A percentile compares a stretch with the other conserved stretches of the same genome.
These are phyloP conservation scores for Sylvilagus floridanus DNA, from an alignment of 2,797 vertebrate species.

Conservation along the genomic window DNA sequence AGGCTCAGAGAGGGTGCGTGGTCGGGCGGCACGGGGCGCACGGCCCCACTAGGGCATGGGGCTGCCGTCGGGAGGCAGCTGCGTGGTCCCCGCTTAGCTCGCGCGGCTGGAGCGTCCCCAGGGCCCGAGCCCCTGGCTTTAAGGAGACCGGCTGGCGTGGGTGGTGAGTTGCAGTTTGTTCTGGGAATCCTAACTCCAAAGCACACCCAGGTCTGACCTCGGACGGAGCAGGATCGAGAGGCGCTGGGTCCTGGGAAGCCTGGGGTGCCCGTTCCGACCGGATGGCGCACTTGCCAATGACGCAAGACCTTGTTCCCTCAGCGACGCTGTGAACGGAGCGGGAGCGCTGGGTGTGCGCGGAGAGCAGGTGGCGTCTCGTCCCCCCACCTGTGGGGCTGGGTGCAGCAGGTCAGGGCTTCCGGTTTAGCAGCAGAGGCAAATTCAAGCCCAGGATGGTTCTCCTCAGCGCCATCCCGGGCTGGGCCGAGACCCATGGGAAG, in stretches of 20 bases:
- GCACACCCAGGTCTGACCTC: no score
- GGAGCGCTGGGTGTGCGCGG: slow-evolving; percentile 22
- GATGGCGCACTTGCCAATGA: slow-evolving; percentile 83
- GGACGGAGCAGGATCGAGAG: slow-evolving; percentile 4
- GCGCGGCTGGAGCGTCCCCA: fast-evolving
- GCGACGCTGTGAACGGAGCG: no score
- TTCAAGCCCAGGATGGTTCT: background rate
- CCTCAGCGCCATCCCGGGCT: no score
- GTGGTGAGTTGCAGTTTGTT: no score
- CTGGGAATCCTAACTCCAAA: no score
- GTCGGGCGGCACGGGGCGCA: background rate
- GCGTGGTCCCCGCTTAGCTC: background rate
- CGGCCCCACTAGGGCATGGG: background rate
- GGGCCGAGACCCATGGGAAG: fast-evolving
- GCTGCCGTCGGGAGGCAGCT: background rate
- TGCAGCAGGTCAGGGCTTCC: background rate
- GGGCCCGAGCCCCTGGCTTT: background rate
- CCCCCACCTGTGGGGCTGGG: fast-evolving
- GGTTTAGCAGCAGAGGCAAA: fast-evolving
- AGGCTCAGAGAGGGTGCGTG: background rate
- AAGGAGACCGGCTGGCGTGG: no score
- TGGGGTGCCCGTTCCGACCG: slow-evolving; percentile 86
- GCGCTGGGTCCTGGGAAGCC: slow-evolving; percentile 73
- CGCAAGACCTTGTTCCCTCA: slow-evolving; percentile 21
- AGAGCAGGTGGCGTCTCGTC: background rate